A percentile compares a stretch with the other conserved stretches of the same genome.
phyloP scores from a whole-genome alignment of 2,113 vertebrate genomes.

The Chaetorhynchus papuensis region DNA sequence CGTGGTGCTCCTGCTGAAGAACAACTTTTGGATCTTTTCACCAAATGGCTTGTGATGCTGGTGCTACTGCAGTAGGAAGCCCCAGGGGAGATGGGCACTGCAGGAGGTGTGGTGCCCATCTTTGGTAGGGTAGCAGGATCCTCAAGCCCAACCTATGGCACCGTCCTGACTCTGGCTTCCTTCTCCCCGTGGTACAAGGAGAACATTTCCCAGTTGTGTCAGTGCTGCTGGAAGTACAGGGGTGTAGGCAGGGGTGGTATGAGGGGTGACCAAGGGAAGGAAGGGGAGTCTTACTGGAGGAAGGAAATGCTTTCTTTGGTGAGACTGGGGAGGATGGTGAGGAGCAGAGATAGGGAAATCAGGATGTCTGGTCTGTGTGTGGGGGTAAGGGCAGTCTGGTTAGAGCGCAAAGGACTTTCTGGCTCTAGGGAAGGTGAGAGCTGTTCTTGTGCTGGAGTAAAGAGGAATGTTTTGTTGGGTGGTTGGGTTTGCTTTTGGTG shows the following conservation, averaged over 20 bases:
- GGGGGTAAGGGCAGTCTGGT: neutral
- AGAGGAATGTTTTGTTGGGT: neutral
- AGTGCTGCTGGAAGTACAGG: neutral
- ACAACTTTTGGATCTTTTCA: neutral
- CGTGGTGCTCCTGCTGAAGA: neutral
- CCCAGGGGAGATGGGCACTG: neutral
- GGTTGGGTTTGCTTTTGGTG: neutral
- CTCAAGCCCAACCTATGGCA: neutral
- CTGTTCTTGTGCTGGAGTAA: neutral
- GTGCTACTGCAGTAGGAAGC: neutral
- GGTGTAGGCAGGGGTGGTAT: fast-evolving
- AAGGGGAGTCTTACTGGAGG: neutral
- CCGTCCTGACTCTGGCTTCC: neutral
- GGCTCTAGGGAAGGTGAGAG: neutral
- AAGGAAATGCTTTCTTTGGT: neutral
- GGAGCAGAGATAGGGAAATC: neutral
- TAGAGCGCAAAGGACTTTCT: neutral
- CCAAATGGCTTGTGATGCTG: neutral
- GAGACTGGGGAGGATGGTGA: neutral
- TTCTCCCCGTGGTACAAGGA: neutral
- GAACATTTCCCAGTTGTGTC: neutral
- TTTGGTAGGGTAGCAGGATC: neutral
- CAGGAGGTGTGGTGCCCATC: neutral
- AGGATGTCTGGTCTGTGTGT: neutral
- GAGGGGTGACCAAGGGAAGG: neutral